Conservation (phyloP, 2,888 invertebrate species). For the Entomobrya multifasciata region DNA sequence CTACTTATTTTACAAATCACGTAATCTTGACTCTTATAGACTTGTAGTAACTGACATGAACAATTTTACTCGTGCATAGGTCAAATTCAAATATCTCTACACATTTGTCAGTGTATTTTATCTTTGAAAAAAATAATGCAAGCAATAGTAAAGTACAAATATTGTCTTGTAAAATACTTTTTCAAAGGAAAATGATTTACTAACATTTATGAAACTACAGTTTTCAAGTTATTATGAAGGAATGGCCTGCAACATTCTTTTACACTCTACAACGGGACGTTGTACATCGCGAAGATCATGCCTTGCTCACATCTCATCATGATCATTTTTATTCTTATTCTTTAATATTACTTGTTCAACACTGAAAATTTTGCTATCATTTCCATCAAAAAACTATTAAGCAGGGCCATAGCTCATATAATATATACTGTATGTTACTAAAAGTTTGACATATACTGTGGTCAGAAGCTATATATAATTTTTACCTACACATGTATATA, state of each 20-base stretch:
- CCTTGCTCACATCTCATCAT: constrained; percentile 29
- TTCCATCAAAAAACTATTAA: constrained; percentile 47
- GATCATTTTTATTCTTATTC: neutral
- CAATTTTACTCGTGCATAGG: no score
- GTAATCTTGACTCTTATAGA: no score
- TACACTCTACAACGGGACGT: no score
- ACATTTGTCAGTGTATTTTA: no score
- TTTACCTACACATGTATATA: neutral
- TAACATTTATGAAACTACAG: constrained; percentile 39
- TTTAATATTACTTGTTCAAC: no score
- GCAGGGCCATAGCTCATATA: constrained; percentile 31
- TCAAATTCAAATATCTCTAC: no score
- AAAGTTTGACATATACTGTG: constrained; percentile 12
- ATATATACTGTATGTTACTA: constrained; percentile 27
- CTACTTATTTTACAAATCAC: constrained; percentile 36
- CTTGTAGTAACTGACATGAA: no score
- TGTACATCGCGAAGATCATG: no score
- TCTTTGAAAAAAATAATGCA: neutral
- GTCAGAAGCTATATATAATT: constrained; percentile 36
- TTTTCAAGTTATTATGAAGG: constrained; percentile 26
- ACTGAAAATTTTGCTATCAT: constrained; percentile 31
- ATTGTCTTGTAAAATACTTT: no score
- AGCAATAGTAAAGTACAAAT: neutral
- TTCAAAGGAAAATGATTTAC: constrained; percentile 42
- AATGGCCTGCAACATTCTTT: constrained; percentile 26